phyloP scores from a whole-genome alignment of 2,797 vertebrate genomes.

The Poecilia wingei region DNA sequence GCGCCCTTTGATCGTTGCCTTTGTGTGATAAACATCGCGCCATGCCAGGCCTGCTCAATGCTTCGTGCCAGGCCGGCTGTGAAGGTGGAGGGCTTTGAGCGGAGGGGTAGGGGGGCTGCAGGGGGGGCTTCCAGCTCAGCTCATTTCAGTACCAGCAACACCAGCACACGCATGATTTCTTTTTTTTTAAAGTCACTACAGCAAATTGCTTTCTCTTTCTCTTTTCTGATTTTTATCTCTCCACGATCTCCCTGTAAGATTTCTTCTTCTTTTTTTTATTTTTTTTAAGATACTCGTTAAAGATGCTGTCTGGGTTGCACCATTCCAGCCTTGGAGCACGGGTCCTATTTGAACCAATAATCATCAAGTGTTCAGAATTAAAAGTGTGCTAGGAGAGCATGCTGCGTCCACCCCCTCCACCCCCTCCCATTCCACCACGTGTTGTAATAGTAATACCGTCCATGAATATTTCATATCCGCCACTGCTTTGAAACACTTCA shows the following conservation, averaged over 20 bases:
- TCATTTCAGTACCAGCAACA: slow-evolving; percentile 64
- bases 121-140: slow-evolving; percentile 64
- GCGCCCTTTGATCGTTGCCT: slow-evolving; percentile 82
- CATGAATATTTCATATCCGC: slow-evolving; percentile 78
- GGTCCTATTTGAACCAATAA: slow-evolving; percentile 76
- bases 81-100: slow-evolving; percentile 81
- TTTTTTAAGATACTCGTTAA: slow-evolving; percentile 55
- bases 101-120: too few species aligned
- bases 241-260: slow-evolving; percentile 34
- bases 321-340: slow-evolving; percentile 51
- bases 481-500: slow-evolving; percentile 74
- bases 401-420: not conserved
- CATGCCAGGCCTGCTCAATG: slow-evolving; percentile 71
- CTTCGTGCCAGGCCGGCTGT: slow-evolving; percentile 72
- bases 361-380: slow-evolving; percentile 75
- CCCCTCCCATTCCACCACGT: slow-evolving; percentile 29
- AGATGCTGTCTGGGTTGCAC: slow-evolving; percentile 54
- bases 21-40: slow-evolving; percentile 83
- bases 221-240: slow-evolving; percentile 39
- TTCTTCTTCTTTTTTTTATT: not conserved
- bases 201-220: slow-evolving; percentile 46
- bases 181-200: slow-evolving; percentile 21
- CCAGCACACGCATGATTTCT: slow-evolving; percentile 19
- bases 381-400: slow-evolving; percentile 55
- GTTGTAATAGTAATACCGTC: slow-evolving; percentile 73